Percentiles rank a stretch among this genome's conserved stretches.
Conservation (phyloP, 2,888 invertebrate species). For the Nomada flava region DNA sequence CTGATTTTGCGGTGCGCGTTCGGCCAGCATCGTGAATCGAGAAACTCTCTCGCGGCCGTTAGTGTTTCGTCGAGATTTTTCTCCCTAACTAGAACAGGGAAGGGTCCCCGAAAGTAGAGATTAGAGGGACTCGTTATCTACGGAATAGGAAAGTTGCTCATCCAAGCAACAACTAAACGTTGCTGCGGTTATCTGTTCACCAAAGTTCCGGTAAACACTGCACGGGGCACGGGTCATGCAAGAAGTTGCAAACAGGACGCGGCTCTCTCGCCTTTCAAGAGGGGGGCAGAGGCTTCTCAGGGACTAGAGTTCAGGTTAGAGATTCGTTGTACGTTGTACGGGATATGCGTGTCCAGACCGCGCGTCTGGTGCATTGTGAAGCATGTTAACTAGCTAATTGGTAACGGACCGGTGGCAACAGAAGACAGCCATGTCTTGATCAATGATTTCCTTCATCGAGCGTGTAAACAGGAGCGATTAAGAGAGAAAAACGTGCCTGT, state of each 20-base stretch:
- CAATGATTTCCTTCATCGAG: slow-evolving; percentile 62
- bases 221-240: slow-evolving; percentile 17
- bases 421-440: slow-evolving; percentile 46
- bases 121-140: slow-evolving; percentile 6
- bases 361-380: slow-evolving; percentile 27
- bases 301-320: background rate
- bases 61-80: background rate
- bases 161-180: background rate
- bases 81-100: background rate
- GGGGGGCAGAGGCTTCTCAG: slow-evolving; percentile 3
- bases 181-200: slow-evolving; percentile 5
- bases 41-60: slow-evolving; percentile 5
- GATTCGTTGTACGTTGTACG: slow-evolving; percentile 21
- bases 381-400: slow-evolving; percentile 55
- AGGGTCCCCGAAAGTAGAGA: slow-evolving; percentile 16
- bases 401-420: slow-evolving; percentile 52
- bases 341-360: slow-evolving; percentile 25
- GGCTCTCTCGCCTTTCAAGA: background rate
- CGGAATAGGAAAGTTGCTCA: background rate
- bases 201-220: background rate
- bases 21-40: background rate
- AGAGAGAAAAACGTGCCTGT: slow-evolving; percentile 5
- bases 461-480: slow-evolving; percentile 58
- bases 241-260: slow-evolving; percentile 23
- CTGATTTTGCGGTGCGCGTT: slow-evolving; percentile 30